These are phyloP conservation scores for Anagrus nilaparvatae DNA, from an alignment of 1,140 invertebrate genomes.

Conservation along the genomic window DNA sequence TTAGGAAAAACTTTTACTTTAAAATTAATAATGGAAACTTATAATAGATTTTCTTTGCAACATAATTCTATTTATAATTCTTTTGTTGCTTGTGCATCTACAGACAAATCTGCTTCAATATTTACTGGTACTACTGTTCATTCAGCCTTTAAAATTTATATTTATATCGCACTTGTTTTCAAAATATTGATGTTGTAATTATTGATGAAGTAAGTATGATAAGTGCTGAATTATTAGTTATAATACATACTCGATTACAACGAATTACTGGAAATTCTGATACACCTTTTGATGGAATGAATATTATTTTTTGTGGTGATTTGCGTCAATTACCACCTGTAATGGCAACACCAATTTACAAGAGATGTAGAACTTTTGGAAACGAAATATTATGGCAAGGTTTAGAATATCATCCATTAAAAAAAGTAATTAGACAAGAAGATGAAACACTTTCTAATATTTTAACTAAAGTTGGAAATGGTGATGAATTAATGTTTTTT, in stretches of 20 bases:
- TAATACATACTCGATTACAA: constrained; percentile 22
- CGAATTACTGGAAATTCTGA: constrained; percentile 23
- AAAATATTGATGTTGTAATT: no score
- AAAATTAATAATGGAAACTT: constrained; percentile 24
- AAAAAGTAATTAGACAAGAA: constrained; percentile 21
- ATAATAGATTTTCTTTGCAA: constrained; percentile 15
- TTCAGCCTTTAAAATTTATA: constrained; percentile 19
- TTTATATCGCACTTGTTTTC: constrained; percentile 20
- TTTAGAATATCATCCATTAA: constrained; percentile 20
- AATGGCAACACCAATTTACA: constrained; percentile 13
- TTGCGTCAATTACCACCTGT: constrained; percentile 21
- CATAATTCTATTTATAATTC: constrained; percentile 20
- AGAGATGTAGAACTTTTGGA: constrained; percentile 1
- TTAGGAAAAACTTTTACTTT: constrained; percentile 25
- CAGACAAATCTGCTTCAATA: constrained; percentile 30
- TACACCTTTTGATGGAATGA: constrained; percentile 15
- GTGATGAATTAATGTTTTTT: constrained; percentile 11
- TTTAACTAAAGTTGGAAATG: constrained; percentile 27
- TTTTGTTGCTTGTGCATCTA: constrained; percentile 28
- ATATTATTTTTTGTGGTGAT: constrained; percentile 20
- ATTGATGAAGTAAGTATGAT: constrained; percentile 35
- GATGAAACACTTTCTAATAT: constrained; percentile 23
- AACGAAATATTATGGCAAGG: constrained; percentile 13
- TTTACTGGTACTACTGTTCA: constrained; percentile 29
- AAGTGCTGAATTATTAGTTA: constrained; percentile 17